Evolutionary conservation across 1,140 invertebrate genomes (phyloP).

Genomic region (Heliconius eleuchia): DNA sequence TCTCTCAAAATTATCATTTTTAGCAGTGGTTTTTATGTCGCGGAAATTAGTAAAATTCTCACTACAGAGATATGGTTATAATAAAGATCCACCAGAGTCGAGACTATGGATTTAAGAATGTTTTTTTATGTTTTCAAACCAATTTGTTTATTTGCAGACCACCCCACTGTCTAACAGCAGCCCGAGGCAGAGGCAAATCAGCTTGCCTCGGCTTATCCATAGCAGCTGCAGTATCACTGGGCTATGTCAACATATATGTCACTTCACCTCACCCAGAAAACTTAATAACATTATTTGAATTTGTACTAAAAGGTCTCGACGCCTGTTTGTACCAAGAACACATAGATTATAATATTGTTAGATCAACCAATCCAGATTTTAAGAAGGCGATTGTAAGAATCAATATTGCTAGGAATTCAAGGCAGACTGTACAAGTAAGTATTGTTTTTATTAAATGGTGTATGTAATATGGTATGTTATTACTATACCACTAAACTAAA

Average conservation of each 20-base stretch:
- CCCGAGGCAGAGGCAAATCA: conserved; percentile 98
- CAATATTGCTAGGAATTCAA: conserved; percentile 94
- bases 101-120: too few species aligned
- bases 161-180: conserved; percentile 97
- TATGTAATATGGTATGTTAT: too few species aligned
- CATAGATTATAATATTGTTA: conserved; percentile 97
- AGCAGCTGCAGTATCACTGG: conserved; percentile 91
- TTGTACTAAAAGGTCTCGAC: conserved; percentile 98
- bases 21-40: too few species aligned
- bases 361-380: conserved; percentile 97
- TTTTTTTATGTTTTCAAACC: too few species aligned
- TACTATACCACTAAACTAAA: too few species aligned
- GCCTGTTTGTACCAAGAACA: conserved; percentile 98
- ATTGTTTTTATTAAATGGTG: background rate
- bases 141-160: conserved; percentile 78
- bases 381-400: conserved; percentile 98
- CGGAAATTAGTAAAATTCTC: too few species aligned
- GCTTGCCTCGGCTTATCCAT: conserved; percentile 98
- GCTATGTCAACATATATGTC: conserved; percentile 99
- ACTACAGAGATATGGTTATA: too few species aligned
- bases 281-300: conserved; percentile 98
- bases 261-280: conserved; percentile 99
- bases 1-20: too few species aligned
- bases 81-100: too few species aligned
- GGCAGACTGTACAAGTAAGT: conserved; percentile 96